These are phyloP conservation scores for Camponotus fellah DNA, from an alignment of 2,888 invertebrate species.

Conservation along the genomic window DNA sequence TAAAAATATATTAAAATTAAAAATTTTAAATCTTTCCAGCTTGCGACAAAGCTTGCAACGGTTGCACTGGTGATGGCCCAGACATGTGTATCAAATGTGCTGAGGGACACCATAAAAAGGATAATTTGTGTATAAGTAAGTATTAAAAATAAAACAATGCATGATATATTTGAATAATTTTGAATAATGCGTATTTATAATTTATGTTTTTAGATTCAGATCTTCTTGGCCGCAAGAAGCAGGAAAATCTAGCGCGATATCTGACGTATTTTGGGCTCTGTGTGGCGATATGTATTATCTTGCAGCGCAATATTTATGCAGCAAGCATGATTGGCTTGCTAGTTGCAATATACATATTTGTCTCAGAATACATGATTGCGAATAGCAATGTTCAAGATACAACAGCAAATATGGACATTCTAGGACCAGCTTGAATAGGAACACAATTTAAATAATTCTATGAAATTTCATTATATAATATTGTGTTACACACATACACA, in stretches of 20 bases:
- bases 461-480: background rate
- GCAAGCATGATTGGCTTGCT: slow-evolving; percentile 93
- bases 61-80: slow-evolving; percentile 96
- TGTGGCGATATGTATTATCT: slow-evolving; percentile 94
- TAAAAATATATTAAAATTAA: slow-evolving; percentile 12
- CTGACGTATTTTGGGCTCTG: slow-evolving; percentile 95
- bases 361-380: slow-evolving; percentile 92
- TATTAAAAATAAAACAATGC: slow-evolving; percentile 66
- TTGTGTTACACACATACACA: background rate
- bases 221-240: slow-evolving; percentile 86
- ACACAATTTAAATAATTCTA: background rate
- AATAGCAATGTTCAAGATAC: slow-evolving; percentile 79
- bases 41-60: slow-evolving; percentile 94
- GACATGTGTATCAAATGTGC: slow-evolving; percentile 96
- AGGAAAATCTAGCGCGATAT: slow-evolving; percentile 90
- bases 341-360: slow-evolving; percentile 93
- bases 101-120: slow-evolving; percentile 90
- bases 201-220: slow-evolving; percentile 73
- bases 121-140: slow-evolving; percentile 92
- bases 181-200: background rate
- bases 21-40: slow-evolving; percentile 80
- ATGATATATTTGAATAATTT: background rate
- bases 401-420: slow-evolving; percentile 78
- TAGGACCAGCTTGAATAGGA: slow-evolving; percentile 70
- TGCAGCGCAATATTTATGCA: slow-evolving; percentile 92